Evolutionary conservation across 2,113 vertebrate species (phyloP).

Genomic region (Heterocephalus glaber): DNA sequence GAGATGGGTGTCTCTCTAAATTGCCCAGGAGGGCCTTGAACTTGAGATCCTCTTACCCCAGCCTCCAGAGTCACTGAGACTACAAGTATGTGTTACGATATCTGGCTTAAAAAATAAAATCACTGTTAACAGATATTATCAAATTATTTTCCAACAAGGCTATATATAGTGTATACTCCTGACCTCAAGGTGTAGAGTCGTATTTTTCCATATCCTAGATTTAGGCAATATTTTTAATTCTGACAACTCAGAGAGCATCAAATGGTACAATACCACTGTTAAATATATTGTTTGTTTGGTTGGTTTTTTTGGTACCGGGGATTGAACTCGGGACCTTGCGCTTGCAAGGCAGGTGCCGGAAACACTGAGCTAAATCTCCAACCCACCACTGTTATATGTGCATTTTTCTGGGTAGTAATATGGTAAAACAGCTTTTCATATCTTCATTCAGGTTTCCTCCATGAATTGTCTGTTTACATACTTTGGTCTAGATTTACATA

Average conservation of each 20-base stretch:
- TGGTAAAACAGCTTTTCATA: background rate
- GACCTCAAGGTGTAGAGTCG: rapidly evolving
- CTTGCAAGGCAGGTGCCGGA: no score
- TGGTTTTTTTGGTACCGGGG: no score
- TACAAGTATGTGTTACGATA: no score
- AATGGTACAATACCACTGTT: background rate
- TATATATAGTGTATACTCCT: background rate
- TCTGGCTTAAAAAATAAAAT: background rate
- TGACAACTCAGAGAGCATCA: background rate
- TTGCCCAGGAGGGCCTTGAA: no score
- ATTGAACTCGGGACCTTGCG: no score
- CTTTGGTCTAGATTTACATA: background rate
- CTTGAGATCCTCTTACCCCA: no score
- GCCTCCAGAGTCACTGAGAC: no score
- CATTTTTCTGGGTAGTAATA: background rate
- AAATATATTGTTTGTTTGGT: no score
- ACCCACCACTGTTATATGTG: no score
- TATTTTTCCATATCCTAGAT: background rate
- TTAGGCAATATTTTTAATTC: background rate
- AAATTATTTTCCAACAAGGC: no score
- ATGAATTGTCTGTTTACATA: background rate
- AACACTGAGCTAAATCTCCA: no score
- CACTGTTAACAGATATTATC: background rate
- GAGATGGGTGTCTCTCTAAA: no score
- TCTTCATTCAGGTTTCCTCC: background rate